Conservation (phyloP, 35 echinoderm and acorn worm genomes). For the Eucidaris tribuloides region DNA sequence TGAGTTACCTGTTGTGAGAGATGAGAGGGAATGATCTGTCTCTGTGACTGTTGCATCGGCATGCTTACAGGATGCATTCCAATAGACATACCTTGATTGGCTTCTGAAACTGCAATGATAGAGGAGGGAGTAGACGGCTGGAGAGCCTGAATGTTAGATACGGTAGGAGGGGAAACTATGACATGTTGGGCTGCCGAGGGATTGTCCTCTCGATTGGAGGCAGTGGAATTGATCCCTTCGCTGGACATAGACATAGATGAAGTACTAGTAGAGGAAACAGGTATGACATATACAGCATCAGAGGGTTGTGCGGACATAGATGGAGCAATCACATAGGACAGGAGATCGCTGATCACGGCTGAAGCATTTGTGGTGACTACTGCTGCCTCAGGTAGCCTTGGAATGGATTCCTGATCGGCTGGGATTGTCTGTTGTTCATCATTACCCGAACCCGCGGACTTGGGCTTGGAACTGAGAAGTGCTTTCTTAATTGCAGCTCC, state of each 20-base stretch:
- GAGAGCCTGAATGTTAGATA: background rate
- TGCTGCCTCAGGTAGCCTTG: background rate
- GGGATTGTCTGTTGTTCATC: background rate
- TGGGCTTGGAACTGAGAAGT: background rate
- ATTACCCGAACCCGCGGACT: background rate
- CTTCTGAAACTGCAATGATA: background rate
- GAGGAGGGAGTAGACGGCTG: background rate
- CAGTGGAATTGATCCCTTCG: background rate
- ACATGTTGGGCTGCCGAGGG: background rate
- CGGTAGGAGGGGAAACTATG: background rate
- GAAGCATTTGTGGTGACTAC: background rate
- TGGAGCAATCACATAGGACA: background rate
- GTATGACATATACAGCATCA: slow-evolving; percentile 4
- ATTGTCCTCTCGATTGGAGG: background rate
- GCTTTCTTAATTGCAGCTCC: background rate
- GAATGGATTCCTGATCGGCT: background rate
- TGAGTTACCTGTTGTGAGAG: background rate
- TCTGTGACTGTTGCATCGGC: background rate
- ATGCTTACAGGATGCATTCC: background rate
- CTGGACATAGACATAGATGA: background rate
- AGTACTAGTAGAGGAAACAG: background rate
- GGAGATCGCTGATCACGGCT: background rate
- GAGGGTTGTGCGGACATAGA: background rate
- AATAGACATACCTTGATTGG: background rate
- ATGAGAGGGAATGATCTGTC: background rate